These are phyloP conservation scores for Bombus confusus DNA, from an alignment of 1,140 invertebrate species.

Conservation along the genomic window DNA sequence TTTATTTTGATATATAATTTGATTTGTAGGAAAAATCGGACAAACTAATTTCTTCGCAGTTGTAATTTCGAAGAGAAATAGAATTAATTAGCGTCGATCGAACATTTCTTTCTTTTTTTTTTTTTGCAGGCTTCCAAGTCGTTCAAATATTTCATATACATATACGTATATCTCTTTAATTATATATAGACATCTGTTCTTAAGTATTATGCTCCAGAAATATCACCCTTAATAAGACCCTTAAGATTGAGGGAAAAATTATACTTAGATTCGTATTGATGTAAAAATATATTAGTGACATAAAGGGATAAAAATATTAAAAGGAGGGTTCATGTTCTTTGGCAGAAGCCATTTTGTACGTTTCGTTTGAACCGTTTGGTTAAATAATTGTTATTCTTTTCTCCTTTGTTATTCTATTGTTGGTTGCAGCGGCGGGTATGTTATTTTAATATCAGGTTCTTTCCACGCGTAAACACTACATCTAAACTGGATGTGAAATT, in stretches of 20 bases:
- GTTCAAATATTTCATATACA: not conserved
- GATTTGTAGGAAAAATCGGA: not conserved
- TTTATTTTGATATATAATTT: not conserved
- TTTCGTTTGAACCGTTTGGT: not conserved
- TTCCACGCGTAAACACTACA: not conserved
- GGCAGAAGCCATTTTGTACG: not conserved
- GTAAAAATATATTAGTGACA: not conserved
- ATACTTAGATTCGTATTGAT: not conserved
- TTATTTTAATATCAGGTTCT: not conserved
- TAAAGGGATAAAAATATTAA: not conserved
- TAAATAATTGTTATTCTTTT: not conserved
- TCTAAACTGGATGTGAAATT: too few species aligned
- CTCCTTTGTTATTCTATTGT: too few species aligned
- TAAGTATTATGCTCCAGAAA: not conserved
- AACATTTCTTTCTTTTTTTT: not conserved
- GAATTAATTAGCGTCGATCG: not conserved
- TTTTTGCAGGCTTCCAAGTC: not conserved
- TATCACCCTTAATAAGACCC: not conserved
- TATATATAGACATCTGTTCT: not conserved
- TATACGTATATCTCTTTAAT: not conserved
- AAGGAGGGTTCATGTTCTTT: not conserved
- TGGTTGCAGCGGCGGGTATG: too few species aligned
- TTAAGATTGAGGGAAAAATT: not conserved
- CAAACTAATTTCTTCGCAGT: not conserved
- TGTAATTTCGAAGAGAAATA: not conserved